phyloP scores from a whole-genome alignment of 2,113 vertebrate species.

The Drymodes brunneopygia region DNA sequence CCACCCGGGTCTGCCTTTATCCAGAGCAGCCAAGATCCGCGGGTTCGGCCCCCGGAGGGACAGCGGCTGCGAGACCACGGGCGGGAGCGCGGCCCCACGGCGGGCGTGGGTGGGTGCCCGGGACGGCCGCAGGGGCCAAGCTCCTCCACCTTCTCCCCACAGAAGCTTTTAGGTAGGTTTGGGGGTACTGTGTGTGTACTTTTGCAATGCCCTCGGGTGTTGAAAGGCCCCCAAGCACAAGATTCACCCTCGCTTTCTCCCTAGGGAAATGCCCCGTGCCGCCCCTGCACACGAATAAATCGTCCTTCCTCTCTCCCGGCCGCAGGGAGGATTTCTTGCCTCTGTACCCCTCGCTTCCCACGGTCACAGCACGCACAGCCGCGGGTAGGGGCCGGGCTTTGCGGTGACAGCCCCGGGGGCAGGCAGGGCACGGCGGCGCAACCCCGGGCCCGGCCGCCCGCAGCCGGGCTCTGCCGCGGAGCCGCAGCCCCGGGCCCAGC shows the following conservation, averaged over 20 bases:
- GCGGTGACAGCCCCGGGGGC: neutral
- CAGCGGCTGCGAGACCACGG: neutral
- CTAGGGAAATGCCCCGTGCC: neutral
- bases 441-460: neutral
- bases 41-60: neutral
- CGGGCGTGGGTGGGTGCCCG: neutral
- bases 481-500: neutral
- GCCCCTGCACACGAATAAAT: neutral
- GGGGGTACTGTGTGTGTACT: accelerated
- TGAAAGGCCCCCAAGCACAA: neutral
- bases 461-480: neutral
- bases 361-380: neutral
- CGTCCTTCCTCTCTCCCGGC: neutral
- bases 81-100: neutral
- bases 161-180: neutral
- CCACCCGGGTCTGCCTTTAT: neutral
- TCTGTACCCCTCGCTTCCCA: neutral
- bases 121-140: neutral
- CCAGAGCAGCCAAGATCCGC: neutral
- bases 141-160: neutral
- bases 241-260: neutral
- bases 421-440: neutral
- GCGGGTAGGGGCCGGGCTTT: neutral
- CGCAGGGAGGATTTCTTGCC: neutral
- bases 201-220: neutral